Base-by-base conservation (phyloP, 2,888 invertebrate genomes). In the Anticlea derivata region DNA sequence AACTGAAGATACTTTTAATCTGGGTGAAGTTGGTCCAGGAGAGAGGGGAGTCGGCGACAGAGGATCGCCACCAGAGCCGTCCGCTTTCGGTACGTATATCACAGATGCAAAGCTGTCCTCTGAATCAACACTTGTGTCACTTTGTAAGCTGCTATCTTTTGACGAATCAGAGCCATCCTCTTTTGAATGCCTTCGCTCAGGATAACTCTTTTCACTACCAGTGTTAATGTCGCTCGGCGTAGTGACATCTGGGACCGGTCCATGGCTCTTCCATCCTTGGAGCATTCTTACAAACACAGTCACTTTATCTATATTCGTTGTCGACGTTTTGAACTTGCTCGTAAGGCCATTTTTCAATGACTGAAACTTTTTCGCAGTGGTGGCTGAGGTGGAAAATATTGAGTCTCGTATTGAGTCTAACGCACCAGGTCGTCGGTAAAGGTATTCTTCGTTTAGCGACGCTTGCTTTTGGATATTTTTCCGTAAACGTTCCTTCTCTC, bases 61-160 rank as follows among this genome's bases (percentile, higher is more conserved):
- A 1, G 91, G 87, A 66, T 91, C 91, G 65, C 83, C 91, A 65
- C 83, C 78, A 8, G 89, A 83, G 30, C 93, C 92, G 66, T 96
- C 95, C 39, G 95, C 94, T 84, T 96, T 96, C 47, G 97, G 97
- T 68, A 97, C 95, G 75, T 95, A 97, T 72, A 98, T 97, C 34
- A 98, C 97, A 58, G 97, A 97, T 50, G 97, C 97, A 73, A 97
- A 97, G 80, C 97, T 97, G 73, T 98, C 97, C 79, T 98, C 97
- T 0, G 97, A 97, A 79, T 98, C 98, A 24, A 97, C 96, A 83
- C 97, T 97, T 0, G 97, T 97, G 75, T 98, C 98, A 78, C 97
- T 97, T 83, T 97, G 97, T 51, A 97, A 92, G 76, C 97, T 97
- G 76, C 96, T 96, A 67, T 96, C 96, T 83, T 96, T 96, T 1